phyloP scores from a whole-genome alignment of 2,888 invertebrate species.

The Venusia cambrica region DNA sequence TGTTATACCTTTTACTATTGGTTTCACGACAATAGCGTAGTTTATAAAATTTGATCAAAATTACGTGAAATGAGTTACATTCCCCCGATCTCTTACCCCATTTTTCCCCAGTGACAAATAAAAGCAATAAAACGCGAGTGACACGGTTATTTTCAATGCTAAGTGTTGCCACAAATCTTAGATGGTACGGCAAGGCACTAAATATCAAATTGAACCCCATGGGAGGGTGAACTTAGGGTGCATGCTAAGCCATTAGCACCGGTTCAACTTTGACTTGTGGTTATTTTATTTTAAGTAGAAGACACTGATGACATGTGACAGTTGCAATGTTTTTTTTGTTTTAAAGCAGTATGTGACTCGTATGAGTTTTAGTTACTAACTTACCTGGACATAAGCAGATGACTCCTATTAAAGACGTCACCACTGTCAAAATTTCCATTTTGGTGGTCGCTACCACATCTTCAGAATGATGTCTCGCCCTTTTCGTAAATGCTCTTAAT shows the following conservation, averaged over 20 bases:
- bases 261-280: constrained; percentile 68
- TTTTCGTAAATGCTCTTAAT: constrained; percentile 31
- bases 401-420: constrained; percentile 63
- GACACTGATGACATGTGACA: constrained; percentile 14
- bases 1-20: no score
- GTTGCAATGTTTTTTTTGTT: background rate
- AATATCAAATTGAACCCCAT: constrained; percentile 53
- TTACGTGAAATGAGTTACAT: no score
- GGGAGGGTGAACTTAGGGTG: constrained; percentile 55
- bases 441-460: constrained; percentile 54
- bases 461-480: constrained; percentile 31
- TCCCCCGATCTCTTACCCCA: constrained; percentile 21
- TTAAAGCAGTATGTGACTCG: background rate
- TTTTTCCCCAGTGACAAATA: constrained; percentile 43
- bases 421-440: constrained; percentile 59
- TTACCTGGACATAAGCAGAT: constrained; percentile 60
- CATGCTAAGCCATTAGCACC: constrained; percentile 57
- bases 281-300: constrained; percentile 41
- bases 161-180: constrained; percentile 71
- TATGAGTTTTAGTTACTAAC: constrained; percentile 4
- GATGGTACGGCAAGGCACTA: constrained; percentile 75
- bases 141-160: constrained; percentile 48
- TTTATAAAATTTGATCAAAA: no score
- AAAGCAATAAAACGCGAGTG: constrained; percentile 37
- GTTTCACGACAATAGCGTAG: no score